phyloP scores from a whole-genome alignment of 2,888 invertebrate genomes.

The Dolomedes plantarius region DNA sequence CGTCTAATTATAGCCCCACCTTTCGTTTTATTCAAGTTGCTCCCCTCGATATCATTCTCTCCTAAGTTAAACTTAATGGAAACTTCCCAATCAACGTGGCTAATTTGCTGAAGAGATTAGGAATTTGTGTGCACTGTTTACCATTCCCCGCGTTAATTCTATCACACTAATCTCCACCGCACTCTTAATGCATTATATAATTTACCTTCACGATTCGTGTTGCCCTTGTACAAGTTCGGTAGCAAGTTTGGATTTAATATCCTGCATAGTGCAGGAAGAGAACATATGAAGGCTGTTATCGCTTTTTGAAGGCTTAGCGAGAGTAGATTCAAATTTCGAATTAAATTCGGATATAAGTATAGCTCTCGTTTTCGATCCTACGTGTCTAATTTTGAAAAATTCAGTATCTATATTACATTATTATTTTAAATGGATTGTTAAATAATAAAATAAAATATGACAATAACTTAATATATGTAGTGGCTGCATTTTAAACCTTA shows the following conservation, averaged over 20 bases:
- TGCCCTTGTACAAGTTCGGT: background rate
- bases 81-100: background rate
- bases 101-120: constrained; percentile 12
- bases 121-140: constrained; percentile 47
- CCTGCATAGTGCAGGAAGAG: constrained; percentile 41
- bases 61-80: background rate
- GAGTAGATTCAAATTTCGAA: constrained; percentile 15
- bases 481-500: too few species aligned
- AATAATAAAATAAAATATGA: too few species aligned
- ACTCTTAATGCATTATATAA: constrained; percentile 53
- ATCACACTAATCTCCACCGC: constrained; percentile 45
- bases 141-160: constrained; percentile 40
- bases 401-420: too few species aligned
- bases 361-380: too few species aligned
- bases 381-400: too few species aligned
- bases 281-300: constrained; percentile 48
- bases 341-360: background rate
- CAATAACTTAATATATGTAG: too few species aligned
- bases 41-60: background rate
- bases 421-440: too few species aligned
- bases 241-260: constrained; percentile 38
- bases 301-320: constrained; percentile 65
- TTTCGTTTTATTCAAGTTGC: background rate
- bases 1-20: background rate
- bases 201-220: constrained; percentile 6